Evolutionary conservation across 2,797 vertebrate species (phyloP), one percentile per base, ranked within the genome.

Genomic region (Eospalax fontanierii): DNA sequence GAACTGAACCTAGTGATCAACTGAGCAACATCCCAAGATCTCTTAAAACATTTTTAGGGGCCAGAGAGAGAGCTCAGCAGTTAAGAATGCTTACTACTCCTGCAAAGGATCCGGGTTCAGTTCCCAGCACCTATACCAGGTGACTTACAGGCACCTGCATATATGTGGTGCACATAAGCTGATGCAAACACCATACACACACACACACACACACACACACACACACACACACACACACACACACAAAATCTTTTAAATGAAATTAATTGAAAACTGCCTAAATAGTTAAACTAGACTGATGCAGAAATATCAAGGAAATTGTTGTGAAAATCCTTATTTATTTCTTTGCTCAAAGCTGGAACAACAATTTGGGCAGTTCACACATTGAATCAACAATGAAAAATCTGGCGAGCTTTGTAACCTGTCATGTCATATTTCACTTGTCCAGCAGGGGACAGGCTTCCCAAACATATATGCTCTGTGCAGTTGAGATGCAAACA

Each of bases 361-460:
- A 66, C 18, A 73, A 24, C 61, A 26, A 22, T 43, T 65, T 35
- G 22, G 46, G 38, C 15, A 4, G 43, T n/a, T 68, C 54, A 59
- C 24, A 73, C 28, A 38, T 65, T 10, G 61, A 46, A 63, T 78
- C 38, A 38, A 14, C 59, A 50, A 33, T 15, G 30, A 6, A 50
- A 28, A 21, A 2, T 93, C 87, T 16, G 66, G 54, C 76, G n/a
- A 78, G 50, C 54, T 73, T 82, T 90, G 70, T 59, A 93, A 66
- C 11, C 10, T 18, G 59, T 22, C 11, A 38, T 82, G 96, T 43
- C 92, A 74, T 84, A 66, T 90, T 94, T 74, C n/a, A n/a, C 0
- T 4, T 33, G 43, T 91, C 95, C 97, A 96, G 91, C 14, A 97
- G 97, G 79, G 86, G 95, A 74, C 95, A 94, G 91, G 63, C 94